Conservation (phyloP, 2,888 invertebrate species). For the Elysia crispata region DNA sequence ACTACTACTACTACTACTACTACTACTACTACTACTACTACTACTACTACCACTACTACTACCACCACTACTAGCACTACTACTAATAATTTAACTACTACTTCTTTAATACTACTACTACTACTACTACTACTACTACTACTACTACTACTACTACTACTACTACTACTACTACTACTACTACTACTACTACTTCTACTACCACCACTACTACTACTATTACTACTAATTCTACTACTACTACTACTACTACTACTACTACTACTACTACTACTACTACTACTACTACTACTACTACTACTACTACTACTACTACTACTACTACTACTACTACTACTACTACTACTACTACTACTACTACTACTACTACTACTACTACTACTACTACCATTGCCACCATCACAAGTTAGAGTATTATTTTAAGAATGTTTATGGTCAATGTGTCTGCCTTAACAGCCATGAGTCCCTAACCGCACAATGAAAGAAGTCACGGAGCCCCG, state of each 20-base stretch:
- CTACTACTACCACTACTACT: no score
- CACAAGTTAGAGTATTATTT: no score
- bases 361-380: conserved; percentile 9
- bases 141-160: conserved; percentile 9
- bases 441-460: no score
- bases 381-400: no score
- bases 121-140: conserved; percentile 9
- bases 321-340: conserved; percentile 4
- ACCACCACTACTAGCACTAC: no score
- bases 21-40: neutral
- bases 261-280: conserved; percentile 9
- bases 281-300: conserved; percentile 9
- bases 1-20: conserved; percentile 19
- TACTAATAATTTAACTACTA: no score
- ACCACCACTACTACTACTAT: no score
- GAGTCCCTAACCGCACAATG: no score
- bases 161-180: neutral
- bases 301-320: conserved; percentile 9
- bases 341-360: conserved; percentile 9
- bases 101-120: no score
- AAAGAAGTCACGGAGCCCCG: no score
- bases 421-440: no score
- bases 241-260: conserved; percentile 9
- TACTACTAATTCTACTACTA: no score
- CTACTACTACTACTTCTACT: neutral